Base-by-base conservation (phyloP, 2,888 invertebrate genomes). In the Antitype chi region DNA sequence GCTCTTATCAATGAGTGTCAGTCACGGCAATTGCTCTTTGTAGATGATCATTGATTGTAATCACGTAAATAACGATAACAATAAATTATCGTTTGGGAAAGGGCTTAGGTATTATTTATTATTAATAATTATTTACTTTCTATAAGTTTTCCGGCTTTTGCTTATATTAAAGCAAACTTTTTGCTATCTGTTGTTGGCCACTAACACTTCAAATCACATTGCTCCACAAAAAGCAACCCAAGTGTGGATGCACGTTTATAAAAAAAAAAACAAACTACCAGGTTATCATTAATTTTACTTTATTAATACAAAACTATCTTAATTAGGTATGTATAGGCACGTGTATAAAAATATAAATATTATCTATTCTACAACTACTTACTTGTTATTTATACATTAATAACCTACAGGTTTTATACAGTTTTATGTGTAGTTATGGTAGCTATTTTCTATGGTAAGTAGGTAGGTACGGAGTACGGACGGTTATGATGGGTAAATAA, bases 341-440 rank as follows among this genome's bases (percentile, higher is more conserved):
- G 43, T 82, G 80, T 88, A 86, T 64, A 87, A 88, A 71, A 79
- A 79, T 86, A 86, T 85, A 86, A 87, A 87, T 87, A 86, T 25
- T 80, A 53, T 73, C 78, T 83, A 88, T 23, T 69, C 57, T 78
- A 55, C 32, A 76, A 63, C 70, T 81, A 81, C 66, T 69, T 67
- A 81, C 52, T 67, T 66, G 53, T 78, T 78, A 76, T 67, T 74
- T 74, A 73, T 55, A 66, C 55, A n/a, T n/a, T n/a, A 70, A n/a
- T 60, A 72, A 59, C 53, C 47, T 71, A 67, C 59, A 60, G 72
- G 17, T 68, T 74, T 62, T 70, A 73, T 80, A 85, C 74, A 85
- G 57, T 74, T 72, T 71, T 32, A 70, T 55, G 32, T 72, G 57
- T 17, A 68, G 32, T 11, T 68, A 76, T 67, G 82, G 74, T 85